Evolutionary conservation across 1,140 invertebrate species (phyloP), one percentile per base, ranked within the genome.

Genomic region (Charaxes varanes): DNA sequence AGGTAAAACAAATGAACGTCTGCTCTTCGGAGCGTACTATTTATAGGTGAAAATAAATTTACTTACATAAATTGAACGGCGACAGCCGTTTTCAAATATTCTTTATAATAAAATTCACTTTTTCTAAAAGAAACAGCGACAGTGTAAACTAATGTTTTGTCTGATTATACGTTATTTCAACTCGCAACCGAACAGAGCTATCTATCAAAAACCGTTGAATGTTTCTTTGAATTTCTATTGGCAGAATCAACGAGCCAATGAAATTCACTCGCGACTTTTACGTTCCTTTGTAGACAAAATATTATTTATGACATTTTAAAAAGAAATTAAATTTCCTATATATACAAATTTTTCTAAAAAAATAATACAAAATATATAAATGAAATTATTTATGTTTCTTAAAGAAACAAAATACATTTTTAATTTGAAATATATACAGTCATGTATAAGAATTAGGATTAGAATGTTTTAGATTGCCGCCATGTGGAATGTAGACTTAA

Each of bases 1-100:
- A 78, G 71, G 72, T 65, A 79, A 79, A 82, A 82, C 78, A 82
- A 82, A 42, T 73, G 78, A 82, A 73, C 51, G 53, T 61, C 58
- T 44, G 43, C 41, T 33, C 16, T 38, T 45, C 36, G 18, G 49
- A 57, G 62, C 68, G 56, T 72, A 59, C 57, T 61, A 51, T 38
- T 36, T 41, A 55, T 53, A 56, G 53, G 53, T 33, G 10, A 13
- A 64, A 58, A 45, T 33, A 45, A 22, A 41, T 47, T 35, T 69
- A 79, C 74, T 79, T 48, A 81, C 73, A 49, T 46, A 47, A 45
- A 53, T 34, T 51, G 55, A 35, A 66, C 59, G 66, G 62, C 53
- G 36, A 33, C 45, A 22, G 74, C 74, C 74, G 72, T 67, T 77
- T 69, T 65, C 30, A 18, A 41, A 43, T 43, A 48, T 53, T 53